phyloP scores from a whole-genome alignment of 2,797 vertebrate genomes.

The Capromys pilorides region DNA sequence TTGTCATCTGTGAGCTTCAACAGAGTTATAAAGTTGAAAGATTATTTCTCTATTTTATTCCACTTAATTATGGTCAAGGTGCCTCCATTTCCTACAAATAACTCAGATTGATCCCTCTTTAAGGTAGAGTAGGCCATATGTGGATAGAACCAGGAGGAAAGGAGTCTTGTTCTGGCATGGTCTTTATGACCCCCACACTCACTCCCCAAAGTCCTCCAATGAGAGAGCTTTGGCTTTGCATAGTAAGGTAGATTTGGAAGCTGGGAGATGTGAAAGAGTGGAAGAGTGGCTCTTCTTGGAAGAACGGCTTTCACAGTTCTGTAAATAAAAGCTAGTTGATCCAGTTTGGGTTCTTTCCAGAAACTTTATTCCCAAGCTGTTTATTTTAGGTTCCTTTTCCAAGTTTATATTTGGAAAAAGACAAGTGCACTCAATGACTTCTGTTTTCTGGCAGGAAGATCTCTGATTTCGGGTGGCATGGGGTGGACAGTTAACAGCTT shows the following conservation, averaged over 20 bases:
- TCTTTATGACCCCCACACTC: not conserved
- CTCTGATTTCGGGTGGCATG: not conserved
- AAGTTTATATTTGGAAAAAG: conserved; percentile 74
- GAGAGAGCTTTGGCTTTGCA: not conserved
- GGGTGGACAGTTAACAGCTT: not conserved
- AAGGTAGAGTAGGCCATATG: not conserved
- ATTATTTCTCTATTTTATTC: not conserved
- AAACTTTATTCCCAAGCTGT: conserved; percentile 72
- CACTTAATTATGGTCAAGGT: not conserved
- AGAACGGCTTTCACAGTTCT: conserved; percentile 40
- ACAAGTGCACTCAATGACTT: conserved; percentile 16
- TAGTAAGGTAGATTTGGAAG: conserved; percentile 13
- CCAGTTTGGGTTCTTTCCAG: conserved; percentile 71
- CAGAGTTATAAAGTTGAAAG: not conserved
- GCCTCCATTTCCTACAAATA: not conserved
- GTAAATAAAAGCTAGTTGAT: conserved; percentile 71
- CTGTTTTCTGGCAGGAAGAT: conserved; percentile 45
- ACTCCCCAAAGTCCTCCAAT: not conserved
- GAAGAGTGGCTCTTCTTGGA: not conserved
- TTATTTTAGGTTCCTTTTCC: conserved; percentile 76
- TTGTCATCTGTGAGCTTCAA: not conserved
- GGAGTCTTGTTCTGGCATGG: fast-evolving
- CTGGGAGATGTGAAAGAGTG: not conserved
- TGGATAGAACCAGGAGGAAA: not conserved
- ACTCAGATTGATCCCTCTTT: not conserved